These are phyloP conservation scores for Parazoanthus swiftii DNA, from an alignment of 92 coral and sea anemone genomes.

Conservation along the genomic window DNA sequence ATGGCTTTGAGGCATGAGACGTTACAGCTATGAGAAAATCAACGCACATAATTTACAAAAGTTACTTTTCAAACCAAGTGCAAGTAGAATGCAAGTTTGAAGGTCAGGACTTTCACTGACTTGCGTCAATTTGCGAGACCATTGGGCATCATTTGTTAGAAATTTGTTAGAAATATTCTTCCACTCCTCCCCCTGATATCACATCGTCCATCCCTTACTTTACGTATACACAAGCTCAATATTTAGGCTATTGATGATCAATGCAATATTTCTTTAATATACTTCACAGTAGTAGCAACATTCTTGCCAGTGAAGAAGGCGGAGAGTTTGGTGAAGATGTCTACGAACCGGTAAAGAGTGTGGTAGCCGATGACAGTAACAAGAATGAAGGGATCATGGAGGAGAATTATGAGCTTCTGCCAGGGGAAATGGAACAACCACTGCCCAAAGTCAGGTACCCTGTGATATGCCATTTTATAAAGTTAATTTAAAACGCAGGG, in stretches of 20 bases:
- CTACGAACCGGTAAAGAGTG: conserved; percentile 33
- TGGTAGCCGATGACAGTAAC: background rate
- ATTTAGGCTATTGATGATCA: background rate
- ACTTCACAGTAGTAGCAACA: background rate
- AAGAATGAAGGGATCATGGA: background rate
- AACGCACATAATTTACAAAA: too few relatives aligned
- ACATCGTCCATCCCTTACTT: background rate
- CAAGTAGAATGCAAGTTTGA: too few relatives aligned
- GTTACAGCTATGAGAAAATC: too few relatives aligned
- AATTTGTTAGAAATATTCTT: too few relatives aligned
- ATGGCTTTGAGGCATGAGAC: too few relatives aligned
- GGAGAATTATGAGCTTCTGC: conserved; percentile 33
- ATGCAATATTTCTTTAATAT: background rate
- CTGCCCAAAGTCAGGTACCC: background rate
- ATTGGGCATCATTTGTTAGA: too few relatives aligned
- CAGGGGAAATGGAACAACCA: conserved; percentile 35
- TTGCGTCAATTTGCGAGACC: too few relatives aligned
- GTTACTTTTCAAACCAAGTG: too few relatives aligned
- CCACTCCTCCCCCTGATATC: too few relatives aligned
- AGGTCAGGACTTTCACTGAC: too few relatives aligned
- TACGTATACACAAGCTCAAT: background rate
- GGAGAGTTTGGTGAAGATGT: conserved; percentile 37
- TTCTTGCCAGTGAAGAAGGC: conserved; percentile 4
- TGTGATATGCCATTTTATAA: background rate
- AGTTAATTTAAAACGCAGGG: too few relatives aligned